Evolutionary conservation across 1,140 invertebrate genomes (phyloP).

Genomic region (Bombus consobrinus): DNA sequence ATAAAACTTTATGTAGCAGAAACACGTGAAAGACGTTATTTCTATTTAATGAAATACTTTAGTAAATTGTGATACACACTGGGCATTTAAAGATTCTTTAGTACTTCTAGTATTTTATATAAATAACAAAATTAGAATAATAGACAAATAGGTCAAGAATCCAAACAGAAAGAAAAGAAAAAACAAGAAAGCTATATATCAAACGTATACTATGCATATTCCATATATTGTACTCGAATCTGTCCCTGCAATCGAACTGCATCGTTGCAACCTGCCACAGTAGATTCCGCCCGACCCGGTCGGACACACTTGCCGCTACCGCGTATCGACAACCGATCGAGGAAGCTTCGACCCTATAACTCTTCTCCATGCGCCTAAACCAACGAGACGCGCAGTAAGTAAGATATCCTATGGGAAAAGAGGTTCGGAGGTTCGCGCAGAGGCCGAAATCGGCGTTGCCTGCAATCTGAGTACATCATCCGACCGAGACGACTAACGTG

Average conservation of each 20-base stretch:
- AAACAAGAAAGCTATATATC: no score
- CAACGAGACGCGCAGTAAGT: background rate
- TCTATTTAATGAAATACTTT: background rate
- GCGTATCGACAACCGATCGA: background rate
- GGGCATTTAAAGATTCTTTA: background rate
- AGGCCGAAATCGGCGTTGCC: background rate
- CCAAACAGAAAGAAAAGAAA: no score
- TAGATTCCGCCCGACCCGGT: background rate
- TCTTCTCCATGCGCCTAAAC: background rate
- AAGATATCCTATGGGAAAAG: slow-evolving; percentile 13
- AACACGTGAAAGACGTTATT: background rate
- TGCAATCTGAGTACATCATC: slow-evolving; percentile 29
- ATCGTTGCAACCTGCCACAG: background rate
- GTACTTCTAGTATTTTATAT: background rate
- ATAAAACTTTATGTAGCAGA: background rate
- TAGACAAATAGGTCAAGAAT: no score
- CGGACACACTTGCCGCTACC: background rate
- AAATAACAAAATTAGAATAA: background rate
- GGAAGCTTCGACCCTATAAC: background rate
- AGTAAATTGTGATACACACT: background rate
- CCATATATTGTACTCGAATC: background rate
- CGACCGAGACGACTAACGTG: background rate
- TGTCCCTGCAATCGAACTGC: background rate
- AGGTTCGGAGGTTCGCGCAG: no score
- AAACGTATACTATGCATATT: background rate